phyloP scores from a whole-genome alignment of 2,888 invertebrate genomes.

The Agapostemon virescens region DNA sequence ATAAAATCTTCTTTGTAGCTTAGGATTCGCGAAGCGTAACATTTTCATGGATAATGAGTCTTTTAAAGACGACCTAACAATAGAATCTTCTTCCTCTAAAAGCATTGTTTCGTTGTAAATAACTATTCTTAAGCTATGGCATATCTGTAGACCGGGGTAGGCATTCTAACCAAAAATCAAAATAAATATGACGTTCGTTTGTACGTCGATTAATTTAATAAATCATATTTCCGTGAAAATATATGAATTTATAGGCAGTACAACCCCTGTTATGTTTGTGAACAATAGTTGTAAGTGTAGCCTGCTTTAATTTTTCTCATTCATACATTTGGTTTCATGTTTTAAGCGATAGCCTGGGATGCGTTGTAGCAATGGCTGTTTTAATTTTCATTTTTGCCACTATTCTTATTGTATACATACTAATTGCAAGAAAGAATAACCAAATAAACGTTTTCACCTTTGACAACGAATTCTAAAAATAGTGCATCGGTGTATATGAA shows the following conservation, averaged over 20 bases:
- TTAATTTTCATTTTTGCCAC: not conserved
- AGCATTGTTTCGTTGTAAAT: not conserved
- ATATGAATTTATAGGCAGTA: too few relatives aligned
- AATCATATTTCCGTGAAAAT: not conserved
- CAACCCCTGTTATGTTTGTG: too few relatives aligned
- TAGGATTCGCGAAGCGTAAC: conserved; percentile 37
- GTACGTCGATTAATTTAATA: not conserved
- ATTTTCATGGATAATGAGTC: conserved; percentile 34
- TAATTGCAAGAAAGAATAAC: too few relatives aligned
- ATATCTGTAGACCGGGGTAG: not conserved
- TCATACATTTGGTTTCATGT: too few relatives aligned
- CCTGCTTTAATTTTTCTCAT: too few relatives aligned
- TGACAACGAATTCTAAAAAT: too few relatives aligned
- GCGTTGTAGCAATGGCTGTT: too few relatives aligned
- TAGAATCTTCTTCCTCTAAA: not conserved
- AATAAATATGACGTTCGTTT: not conserved
- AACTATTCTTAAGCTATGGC: not conserved
- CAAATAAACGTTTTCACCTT: too few relatives aligned
- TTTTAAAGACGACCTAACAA: not conserved
- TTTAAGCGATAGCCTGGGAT: too few relatives aligned
- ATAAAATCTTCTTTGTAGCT: conserved; percentile 44
- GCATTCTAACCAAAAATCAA: not conserved
- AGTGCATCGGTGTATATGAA: too few relatives aligned
- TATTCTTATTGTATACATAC: too few relatives aligned
- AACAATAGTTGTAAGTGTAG: too few relatives aligned